These are phyloP conservation scores for Trissolcus japonicus DNA, from an alignment of 2,888 invertebrate species.

Conservation along the genomic window DNA sequence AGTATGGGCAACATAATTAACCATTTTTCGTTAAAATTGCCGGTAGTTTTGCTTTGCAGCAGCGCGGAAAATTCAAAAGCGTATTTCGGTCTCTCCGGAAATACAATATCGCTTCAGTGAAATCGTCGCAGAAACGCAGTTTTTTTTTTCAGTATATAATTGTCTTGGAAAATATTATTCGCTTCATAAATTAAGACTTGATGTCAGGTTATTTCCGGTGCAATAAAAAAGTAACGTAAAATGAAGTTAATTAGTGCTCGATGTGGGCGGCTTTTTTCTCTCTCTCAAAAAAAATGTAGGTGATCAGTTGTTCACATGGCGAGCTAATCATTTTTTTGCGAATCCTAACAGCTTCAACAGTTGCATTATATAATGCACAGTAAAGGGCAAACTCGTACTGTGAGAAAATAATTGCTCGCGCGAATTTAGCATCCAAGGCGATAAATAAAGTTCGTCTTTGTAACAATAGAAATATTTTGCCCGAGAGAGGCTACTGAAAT, in stretches of 20 bases:
- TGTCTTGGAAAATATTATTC: constrained; percentile 49
- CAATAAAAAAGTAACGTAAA: constrained; percentile 43
- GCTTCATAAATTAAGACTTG: constrained; percentile 50
- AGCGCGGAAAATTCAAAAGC: neutral
- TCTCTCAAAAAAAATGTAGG: constrained; percentile 11
- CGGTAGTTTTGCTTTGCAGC: neutral
- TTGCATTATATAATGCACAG: neutral
- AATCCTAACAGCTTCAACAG: too few species aligned
- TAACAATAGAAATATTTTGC: too few species aligned
- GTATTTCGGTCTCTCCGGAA: constrained; percentile 19
- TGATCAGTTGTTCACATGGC: constrained; percentile 23
- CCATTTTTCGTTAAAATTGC: too few species aligned
- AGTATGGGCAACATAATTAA: too few species aligned
- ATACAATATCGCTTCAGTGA: constrained; percentile 19
- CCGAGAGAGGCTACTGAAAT: neutral
- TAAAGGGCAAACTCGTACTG: too few species aligned
- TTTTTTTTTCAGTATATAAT: constrained; percentile 36
- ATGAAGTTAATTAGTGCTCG: constrained; percentile 36
- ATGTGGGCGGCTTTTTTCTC: constrained; percentile 30
- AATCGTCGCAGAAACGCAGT: constrained; percentile 22
- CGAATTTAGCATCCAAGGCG: too few species aligned
- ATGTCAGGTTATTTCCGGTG: constrained; percentile 38
- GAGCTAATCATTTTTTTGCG: constrained; percentile 2
- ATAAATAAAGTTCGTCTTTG: too few species aligned
- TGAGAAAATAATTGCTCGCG: too few species aligned